Percentiles rank a stretch among this genome's conserved stretches.
Conservation (phyloP, 2,113 vertebrate genomes). For the Forbesichthys papilliferus region DNA sequence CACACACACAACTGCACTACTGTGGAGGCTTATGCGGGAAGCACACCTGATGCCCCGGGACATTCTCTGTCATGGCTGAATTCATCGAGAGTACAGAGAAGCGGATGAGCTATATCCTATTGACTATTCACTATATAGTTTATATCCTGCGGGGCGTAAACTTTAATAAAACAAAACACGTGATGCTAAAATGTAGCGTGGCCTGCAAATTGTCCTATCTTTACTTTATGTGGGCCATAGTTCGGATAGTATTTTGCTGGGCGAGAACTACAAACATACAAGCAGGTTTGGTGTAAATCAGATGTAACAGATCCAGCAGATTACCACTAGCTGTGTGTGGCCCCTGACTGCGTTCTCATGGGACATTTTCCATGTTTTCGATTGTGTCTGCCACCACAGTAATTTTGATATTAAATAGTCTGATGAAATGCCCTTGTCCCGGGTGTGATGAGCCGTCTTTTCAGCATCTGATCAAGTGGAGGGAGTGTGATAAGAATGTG, state of each 20-base stretch:
- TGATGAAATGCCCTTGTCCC: conserved; percentile 22
- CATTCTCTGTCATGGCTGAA: conserved; percentile 38
- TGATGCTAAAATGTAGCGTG: too few species aligned
- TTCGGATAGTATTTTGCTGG: neutral
- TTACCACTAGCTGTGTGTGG: neutral
- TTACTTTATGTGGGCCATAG: too few species aligned
- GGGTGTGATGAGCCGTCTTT: conserved; percentile 42
- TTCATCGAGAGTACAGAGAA: conserved; percentile 26
- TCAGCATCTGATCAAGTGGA: conserved; percentile 33
- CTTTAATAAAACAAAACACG: too few species aligned
- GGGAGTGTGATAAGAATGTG: conserved; percentile 48
- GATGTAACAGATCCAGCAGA: neutral
- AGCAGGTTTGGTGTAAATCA: neutral
- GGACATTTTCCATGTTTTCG: conserved; percentile 6
- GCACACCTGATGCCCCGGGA: conserved; percentile 55
- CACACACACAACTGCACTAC: conserved; percentile 1
- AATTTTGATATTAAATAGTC: conserved; percentile 43
- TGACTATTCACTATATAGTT: too few species aligned
- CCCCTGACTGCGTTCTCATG: conserved; percentile 30
- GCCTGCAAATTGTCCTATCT: too few species aligned
- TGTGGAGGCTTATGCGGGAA: conserved; percentile 13
- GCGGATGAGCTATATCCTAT: conserved; percentile 27
- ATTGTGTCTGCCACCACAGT: conserved; percentile 23
- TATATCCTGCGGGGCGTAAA: too few species aligned
- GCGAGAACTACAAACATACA: neutral